phyloP scores from a whole-genome alignment of 1,140 invertebrate species.

The Agraylea sexmaculata region DNA sequence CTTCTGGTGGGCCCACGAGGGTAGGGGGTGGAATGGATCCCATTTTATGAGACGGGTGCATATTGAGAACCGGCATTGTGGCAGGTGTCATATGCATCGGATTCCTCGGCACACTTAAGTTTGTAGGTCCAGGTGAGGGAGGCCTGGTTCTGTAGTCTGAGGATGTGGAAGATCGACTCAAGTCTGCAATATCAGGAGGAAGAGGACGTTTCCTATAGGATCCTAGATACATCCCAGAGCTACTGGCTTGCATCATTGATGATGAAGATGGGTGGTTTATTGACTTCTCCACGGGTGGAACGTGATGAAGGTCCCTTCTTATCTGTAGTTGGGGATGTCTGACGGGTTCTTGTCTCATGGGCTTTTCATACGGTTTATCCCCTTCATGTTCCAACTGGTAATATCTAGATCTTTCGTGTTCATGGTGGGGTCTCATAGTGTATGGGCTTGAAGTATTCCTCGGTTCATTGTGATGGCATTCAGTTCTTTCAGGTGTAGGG shows the following conservation, averaged over 20 bases:
- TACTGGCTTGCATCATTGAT: conserved; percentile 33
- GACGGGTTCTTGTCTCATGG: conserved; percentile 29
- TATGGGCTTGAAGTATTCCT: conserved; percentile 46
- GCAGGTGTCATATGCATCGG: conserved; percentile 24
- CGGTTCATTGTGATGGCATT: conserved; percentile 51
- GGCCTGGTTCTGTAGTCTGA: conserved; percentile 32
- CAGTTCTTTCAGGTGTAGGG: conserved; percentile 44
- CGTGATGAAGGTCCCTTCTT: conserved; percentile 53
- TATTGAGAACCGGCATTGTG: conserved; percentile 26
- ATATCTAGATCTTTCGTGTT: conserved; percentile 36
- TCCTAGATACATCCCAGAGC: conserved; percentile 43
- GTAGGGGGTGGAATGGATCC: conserved; percentile 36
- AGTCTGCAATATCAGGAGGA: conserved; percentile 35
- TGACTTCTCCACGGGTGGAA: conserved; percentile 28
- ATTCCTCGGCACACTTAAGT: conserved; percentile 35
- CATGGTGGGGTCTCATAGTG: conserved; percentile 49
- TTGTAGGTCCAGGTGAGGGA: conserved; percentile 39
- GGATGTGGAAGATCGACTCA: conserved; percentile 30
- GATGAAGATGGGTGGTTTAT: conserved; percentile 28
- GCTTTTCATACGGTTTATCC: conserved; percentile 37
- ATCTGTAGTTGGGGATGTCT: conserved; percentile 49
- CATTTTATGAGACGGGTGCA: conserved; percentile 36
- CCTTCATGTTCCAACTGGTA: conserved; percentile 38
- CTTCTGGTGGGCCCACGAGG: conserved; percentile 29
- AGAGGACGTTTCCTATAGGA: conserved; percentile 35